A percentile compares a stretch with the other conserved stretches of the same genome.
Conservation (phyloP, 2,797 vertebrate species). For the Mormyrops boulengeri region DNA sequence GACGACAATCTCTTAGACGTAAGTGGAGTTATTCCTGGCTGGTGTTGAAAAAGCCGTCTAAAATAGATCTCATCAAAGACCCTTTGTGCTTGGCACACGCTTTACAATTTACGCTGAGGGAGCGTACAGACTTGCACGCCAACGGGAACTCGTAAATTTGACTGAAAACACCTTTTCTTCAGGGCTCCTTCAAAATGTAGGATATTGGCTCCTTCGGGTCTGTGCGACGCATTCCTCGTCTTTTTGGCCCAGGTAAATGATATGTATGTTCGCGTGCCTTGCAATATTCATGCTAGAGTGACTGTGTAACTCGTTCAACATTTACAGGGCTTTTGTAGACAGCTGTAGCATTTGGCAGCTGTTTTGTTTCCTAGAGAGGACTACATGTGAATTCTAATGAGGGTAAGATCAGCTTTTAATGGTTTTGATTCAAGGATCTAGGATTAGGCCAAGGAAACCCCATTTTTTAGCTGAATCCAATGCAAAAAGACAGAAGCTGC, state of each 20-base stretch:
- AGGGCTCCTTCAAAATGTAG: not conserved
- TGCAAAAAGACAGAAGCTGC: not conserved
- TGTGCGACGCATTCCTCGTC: not conserved
- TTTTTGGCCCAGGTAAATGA: not conserved
- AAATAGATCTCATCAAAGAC: not conserved
- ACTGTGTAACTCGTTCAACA: conserved; percentile 8
- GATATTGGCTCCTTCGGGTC: not conserved
- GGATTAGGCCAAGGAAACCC: not conserved
- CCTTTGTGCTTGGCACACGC: not conserved
- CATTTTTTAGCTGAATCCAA: not conserved
- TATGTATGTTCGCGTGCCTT: not conserved
- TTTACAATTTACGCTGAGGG: not conserved
- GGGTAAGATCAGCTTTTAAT: conserved; percentile 12
- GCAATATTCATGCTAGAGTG: conserved; percentile 15
- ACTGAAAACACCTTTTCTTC: conserved; percentile 11
- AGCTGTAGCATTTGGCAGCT: conserved; percentile 22
- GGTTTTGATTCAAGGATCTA: not conserved
- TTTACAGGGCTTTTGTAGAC: conserved; percentile 7
- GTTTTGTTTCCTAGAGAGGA: not conserved
- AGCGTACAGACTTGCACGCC: not conserved
- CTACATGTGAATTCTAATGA: conserved; percentile 17
- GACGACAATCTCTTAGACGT: not conserved
- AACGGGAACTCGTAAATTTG: not conserved
- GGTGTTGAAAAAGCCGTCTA: not conserved
- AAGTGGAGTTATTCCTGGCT: not conserved